Base-by-base conservation (phyloP, 2,113 vertebrate species). In the Cephalopholis sonnerati region DNA sequence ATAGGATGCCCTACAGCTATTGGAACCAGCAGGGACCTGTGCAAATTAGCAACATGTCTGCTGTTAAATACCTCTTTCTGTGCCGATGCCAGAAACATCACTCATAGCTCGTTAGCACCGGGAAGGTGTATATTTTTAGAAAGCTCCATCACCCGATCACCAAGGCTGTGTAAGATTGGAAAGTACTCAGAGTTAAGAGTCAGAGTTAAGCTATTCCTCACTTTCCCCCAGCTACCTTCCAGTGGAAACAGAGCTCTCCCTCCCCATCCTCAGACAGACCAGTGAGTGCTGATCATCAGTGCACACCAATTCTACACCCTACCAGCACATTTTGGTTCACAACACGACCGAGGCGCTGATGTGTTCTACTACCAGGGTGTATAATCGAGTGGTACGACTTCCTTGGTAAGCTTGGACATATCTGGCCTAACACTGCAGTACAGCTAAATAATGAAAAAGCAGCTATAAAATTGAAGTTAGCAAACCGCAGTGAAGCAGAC, bases 21-120 rank as follows among this genome's bases (percentile, higher is more conserved):
- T 39, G 22, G 36, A 66, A 76, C 7, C 41, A 51, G 25, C n/a
- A 20, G 55, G 29, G 61, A 77, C 62, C 15, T 32, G 57, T 65
- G 58, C 65, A 81, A 82, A 82, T 73, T 55, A 74, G 50, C 46
- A 69, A 55, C 67, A 74, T 58, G 17, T 58, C 67, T 80, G 54
- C 29, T 62, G 59, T 71, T 75, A 64, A 82, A 80, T 24, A 70
- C 59, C 10, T 66, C 25, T 53, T 53, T 75, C 57, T 41, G 24
- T 36, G 7, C 51, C 44, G 36, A 46, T 62, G 65, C 24, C 75
- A 77, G 32, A 66, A 51, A 65, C 67, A 66, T 57, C 32, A 69
- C 36, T 65, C 16, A 76, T 64, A 48, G 44, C 46, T 88, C 1
- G 15, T 82, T 44, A 79, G 54, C 18, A 25, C 39, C 46, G 32